Evolutionary conservation across 2,888 invertebrate species (phyloP), one percentile per base, ranked within the genome.

Genomic region (Rotaria magnacalcarata): DNA sequence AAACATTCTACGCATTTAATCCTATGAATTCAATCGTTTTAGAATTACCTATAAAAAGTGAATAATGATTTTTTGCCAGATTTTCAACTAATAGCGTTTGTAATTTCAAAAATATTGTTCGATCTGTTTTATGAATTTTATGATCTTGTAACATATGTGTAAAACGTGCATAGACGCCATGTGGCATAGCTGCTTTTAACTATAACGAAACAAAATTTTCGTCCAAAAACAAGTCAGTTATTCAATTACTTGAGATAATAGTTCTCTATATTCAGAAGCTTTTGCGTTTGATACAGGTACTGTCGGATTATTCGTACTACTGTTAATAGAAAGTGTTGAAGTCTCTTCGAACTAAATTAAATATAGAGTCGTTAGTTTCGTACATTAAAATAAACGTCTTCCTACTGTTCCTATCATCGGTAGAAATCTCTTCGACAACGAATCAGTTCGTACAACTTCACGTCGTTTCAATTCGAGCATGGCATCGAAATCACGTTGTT

Each of bases 101-200:
- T 41, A 67, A 34, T 67, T 67, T 67, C 6, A 67, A 14, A 67
- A 34, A 67, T 34, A 41, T 19, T 16, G 16, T 34, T 67, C 67
- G 34, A 67, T 67, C 67, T 16, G 67, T 67, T 67, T 67, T 67
- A 34, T 67, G 67, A 67, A 14, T 34, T 67, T 67, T 67, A 67
- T 67, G 67, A 67, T 67, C 67, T 67, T 67, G 67, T 67, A 67
- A 19, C 67, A 67, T 67, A 41, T 67, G 67, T 34, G 67, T 67
- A 67, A 67, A 67, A 67, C 67, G 67, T 34, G 67, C 34, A 67
- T 67, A 67, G 19, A 34, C 34, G 34, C 67, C 67, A 34, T 67
- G 67, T 67, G 67, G 34, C 67, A 67, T 67, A 5, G 67, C 67
- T 34, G 67, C 11, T 67, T 67, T 67, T 7, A 67, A 34, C 67